Conservation (phyloP, 2,113 vertebrate species). For the Trogon melanurus region DNA sequence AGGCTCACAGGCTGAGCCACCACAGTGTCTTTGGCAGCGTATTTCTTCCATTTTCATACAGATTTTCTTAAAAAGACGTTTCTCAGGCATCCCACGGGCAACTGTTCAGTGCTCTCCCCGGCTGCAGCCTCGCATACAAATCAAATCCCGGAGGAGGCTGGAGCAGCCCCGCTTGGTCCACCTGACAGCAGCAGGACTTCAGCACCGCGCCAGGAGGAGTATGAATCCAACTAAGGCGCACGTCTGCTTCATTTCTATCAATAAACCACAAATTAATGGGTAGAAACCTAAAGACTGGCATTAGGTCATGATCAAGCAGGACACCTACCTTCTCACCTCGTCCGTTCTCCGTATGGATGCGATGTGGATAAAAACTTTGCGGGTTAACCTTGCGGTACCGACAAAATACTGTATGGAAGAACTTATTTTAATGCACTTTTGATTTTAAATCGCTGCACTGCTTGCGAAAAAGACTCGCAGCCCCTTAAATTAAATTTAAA, state of each 20-base stretch:
- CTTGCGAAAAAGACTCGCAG: not conserved
- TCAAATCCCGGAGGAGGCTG: not conserved
- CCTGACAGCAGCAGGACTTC: not conserved
- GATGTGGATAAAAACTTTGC: not conserved
- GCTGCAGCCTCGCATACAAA: not conserved
- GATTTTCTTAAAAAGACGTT: not conserved
- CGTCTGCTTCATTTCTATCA: not conserved
- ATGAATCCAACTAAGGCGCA: fast-evolving
- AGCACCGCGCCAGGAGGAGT: not conserved
- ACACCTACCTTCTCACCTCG: not conserved
- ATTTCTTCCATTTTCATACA: not conserved
- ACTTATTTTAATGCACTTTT: not conserved
- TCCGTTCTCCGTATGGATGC: fast-evolving
- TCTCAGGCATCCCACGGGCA: not conserved
- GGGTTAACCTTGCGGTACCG: not conserved
- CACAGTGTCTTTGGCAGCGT: not conserved
- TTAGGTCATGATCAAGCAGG: not conserved
- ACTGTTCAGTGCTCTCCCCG: not conserved
- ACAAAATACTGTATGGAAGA: not conserved
- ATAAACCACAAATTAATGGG: not conserved
- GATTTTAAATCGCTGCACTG: not conserved
- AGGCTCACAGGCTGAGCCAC: not conserved
- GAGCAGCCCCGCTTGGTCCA: not conserved
- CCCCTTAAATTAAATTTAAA: not conserved
- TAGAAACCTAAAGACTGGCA: not conserved